A percentile compares a stretch with the other conserved stretches of the same genome.
These are phyloP conservation scores for Pogonocherus hispidulus DNA, from an alignment of 2,888 invertebrate species.

Conservation along the genomic window DNA sequence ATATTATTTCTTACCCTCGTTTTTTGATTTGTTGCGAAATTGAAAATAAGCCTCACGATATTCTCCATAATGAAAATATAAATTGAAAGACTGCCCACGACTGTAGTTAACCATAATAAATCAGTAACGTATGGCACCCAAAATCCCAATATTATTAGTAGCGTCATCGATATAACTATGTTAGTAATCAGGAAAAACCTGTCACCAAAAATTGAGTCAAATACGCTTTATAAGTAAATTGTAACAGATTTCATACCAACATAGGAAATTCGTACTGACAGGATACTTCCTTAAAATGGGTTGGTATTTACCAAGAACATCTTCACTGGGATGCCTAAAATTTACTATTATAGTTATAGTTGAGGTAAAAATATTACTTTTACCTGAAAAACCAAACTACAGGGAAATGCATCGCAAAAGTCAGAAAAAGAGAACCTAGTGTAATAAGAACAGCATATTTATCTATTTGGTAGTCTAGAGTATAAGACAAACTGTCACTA, in stretches of 20 bases:
- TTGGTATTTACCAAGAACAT: neutral
- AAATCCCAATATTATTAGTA: conserved; percentile 53
- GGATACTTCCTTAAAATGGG: neutral
- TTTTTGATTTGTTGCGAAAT: conserved; percentile 32
- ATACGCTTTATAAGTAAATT: neutral
- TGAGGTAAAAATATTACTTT: too few species aligned
- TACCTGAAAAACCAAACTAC: conserved; percentile 50
- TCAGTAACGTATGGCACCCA: conserved; percentile 53
- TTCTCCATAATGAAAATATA: conserved; percentile 52
- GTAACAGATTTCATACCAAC: conserved; percentile 7
- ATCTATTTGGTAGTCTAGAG: conserved; percentile 42
- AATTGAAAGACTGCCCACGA: conserved; percentile 42
- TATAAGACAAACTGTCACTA: conserved; percentile 51
- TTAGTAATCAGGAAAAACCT: conserved; percentile 41
- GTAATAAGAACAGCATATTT: conserved; percentile 39
- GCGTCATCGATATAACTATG: conserved; percentile 38
- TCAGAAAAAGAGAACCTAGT: conserved; percentile 37
- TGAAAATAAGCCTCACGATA: conserved; percentile 39
- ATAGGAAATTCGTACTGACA: neutral
- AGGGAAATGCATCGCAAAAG: conserved; percentile 50
- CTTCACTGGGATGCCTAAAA: neutral
- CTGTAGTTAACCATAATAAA: conserved; percentile 53
- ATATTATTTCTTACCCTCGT: conserved; percentile 36
- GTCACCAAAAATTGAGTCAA: conserved; percentile 16
- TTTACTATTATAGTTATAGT: too few species aligned